Conservation (phyloP, 2,113 vertebrate genomes). For the Pachyramphus minor region DNA sequence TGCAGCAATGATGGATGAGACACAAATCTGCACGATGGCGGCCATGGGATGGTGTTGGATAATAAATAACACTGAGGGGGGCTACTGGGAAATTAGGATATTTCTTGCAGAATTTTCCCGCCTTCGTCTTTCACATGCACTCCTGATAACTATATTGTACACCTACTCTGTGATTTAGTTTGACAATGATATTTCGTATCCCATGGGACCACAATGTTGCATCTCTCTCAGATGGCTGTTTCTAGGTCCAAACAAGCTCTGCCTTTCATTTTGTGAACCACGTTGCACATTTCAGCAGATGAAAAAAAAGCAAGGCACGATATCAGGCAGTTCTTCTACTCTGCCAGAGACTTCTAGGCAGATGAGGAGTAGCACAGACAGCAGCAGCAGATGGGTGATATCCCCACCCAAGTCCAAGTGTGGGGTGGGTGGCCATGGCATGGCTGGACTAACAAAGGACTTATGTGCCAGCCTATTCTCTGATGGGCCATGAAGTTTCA, state of each 20-base stretch:
- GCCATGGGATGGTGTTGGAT: neutral
- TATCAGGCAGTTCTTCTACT: neutral
- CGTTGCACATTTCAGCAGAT: neutral
- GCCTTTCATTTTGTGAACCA: neutral
- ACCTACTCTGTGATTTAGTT: neutral
- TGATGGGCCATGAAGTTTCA: neutral
- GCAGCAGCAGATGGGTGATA: neutral
- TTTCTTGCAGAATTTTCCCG: neutral
- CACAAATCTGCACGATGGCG: neutral
- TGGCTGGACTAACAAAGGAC: neutral
- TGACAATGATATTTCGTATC: accelerated
- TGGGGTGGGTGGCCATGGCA: neutral
- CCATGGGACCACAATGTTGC: accelerated
- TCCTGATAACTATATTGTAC: neutral
- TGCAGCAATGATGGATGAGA: neutral
- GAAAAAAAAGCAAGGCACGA: neutral
- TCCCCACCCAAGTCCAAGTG: neutral
- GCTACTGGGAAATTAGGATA: neutral
- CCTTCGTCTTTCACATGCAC: neutral
- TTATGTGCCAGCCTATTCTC: accelerated
- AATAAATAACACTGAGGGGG: neutral
- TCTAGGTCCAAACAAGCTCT: neutral
- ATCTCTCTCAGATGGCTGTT: neutral
- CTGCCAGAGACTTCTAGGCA: neutral
- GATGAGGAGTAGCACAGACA: neutral